Conservation (phyloP, 2,113 vertebrate species). For the Centropus unirufus region DNA sequence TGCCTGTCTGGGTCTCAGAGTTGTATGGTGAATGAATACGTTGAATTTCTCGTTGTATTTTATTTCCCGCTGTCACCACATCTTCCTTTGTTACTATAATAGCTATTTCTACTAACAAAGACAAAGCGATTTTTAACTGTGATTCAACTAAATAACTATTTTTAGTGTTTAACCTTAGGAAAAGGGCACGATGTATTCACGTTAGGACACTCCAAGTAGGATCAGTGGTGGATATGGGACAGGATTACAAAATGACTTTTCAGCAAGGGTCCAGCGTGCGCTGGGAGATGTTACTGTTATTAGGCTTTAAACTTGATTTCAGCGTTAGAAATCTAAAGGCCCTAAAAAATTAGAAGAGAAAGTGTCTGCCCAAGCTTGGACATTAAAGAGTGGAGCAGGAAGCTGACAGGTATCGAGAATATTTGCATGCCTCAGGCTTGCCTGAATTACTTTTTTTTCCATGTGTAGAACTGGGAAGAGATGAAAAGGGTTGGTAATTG, state of each 20-base stretch:
- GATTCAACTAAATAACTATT: neutral
- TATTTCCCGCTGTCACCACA: neutral
- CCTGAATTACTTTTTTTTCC: neutral
- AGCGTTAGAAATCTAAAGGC: neutral
- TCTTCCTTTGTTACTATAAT: neutral
- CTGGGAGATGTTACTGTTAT: neutral
- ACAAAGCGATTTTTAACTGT: neutral
- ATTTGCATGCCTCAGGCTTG: neutral
- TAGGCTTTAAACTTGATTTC: neutral
- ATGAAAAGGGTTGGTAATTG: neutral
- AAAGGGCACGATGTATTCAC: neutral
- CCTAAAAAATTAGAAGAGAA: neutral
- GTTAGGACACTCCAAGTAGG: neutral
- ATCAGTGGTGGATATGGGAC: neutral
- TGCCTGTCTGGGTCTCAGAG: neutral
- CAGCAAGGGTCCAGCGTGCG: neutral
- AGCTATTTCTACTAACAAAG: neutral
- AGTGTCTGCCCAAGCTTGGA: neutral
- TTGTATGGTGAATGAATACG: neutral
- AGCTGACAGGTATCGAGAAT: neutral
- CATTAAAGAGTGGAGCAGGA: neutral
- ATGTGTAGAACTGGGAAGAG: neutral
- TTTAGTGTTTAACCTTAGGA: neutral
- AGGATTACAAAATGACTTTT: neutral
- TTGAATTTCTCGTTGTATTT: neutral